These are phyloP conservation scores for Neuroscelio doddi DNA, from an alignment of 2,888 invertebrate genomes.

Conservation along the genomic window DNA sequence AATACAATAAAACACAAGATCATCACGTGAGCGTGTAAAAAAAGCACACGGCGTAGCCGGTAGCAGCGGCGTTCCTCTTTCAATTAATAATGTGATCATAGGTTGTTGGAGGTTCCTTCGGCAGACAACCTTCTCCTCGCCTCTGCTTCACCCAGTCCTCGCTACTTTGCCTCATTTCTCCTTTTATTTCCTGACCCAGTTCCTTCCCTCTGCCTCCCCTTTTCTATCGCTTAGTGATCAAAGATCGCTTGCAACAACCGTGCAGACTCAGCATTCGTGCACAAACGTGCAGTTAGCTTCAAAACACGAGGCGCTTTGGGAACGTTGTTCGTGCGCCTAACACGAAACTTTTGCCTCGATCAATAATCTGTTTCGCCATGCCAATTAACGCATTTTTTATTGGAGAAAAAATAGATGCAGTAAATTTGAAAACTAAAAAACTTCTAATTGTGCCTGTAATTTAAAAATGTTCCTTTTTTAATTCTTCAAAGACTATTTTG, in stretches of 20 bases:
- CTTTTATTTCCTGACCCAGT: slow-evolving; percentile 14
- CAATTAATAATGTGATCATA: slow-evolving; percentile 71
- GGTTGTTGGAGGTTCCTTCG: slow-evolving; percentile 61
- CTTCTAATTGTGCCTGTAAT: not conserved
- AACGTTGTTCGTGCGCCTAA: slow-evolving; percentile 26
- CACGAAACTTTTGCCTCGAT: slow-evolving; percentile 33
- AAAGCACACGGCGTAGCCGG: slow-evolving; percentile 59
- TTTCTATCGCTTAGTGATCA: slow-evolving; percentile 39
- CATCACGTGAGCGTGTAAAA: slow-evolving; percentile 7
- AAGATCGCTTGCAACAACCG: slow-evolving; percentile 31
- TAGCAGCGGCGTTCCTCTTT: slow-evolving; percentile 68
- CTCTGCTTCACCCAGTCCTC: slow-evolving; percentile 29
- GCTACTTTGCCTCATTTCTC: slow-evolving; percentile 28
- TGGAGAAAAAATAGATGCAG: not conserved
- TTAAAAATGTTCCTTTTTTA: too few species aligned
- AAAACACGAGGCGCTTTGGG: slow-evolving; percentile 32
- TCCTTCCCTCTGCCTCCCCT: slow-evolving; percentile 24
- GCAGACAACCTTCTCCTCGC: slow-evolving; percentile 52
- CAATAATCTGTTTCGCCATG: slow-evolving; percentile 26
- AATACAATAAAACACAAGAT: too few species aligned
- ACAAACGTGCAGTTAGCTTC: slow-evolving; percentile 35
- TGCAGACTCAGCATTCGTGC: slow-evolving; percentile 31
- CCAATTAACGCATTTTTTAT: slow-evolving; percentile 37
- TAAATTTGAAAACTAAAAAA: not conserved
- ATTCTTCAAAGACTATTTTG: too few species aligned